Evolutionary conservation across 64 coral and sea anemone genomes (phyloP).

Genomic region (Astreopora myriophthalma): DNA sequence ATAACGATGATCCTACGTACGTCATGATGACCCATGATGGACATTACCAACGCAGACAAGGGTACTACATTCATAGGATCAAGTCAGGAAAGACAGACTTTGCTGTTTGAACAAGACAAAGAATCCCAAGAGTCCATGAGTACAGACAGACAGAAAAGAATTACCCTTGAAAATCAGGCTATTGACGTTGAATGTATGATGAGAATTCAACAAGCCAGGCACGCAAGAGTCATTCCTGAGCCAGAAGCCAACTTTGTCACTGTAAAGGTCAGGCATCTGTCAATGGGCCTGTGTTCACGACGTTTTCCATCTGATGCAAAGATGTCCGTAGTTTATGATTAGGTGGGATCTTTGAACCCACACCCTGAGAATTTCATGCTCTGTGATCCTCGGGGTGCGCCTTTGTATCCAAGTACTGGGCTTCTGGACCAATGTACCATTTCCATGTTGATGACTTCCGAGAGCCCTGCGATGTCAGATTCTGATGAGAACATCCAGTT

Average conservation of each 20-base stretch:
- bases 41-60: background rate
- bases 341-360: constrained; percentile 60
- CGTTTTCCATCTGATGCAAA: constrained; percentile 18
- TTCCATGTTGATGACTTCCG: constrained; percentile 34
- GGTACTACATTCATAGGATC: background rate
- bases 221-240: background rate
- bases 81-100: no score
- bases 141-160: constrained; percentile 13
- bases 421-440: constrained; percentile 42
- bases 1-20: background rate
- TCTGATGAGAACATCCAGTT: constrained; percentile 32
- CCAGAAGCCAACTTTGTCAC: constrained; percentile 28
- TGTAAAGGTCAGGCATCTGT: constrained; percentile 57
- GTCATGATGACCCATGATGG: background rate
- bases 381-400: constrained; percentile 39
- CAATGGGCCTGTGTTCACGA: constrained; percentile 33
- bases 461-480: constrained; percentile 22
- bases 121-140: background rate
- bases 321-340: constrained; percentile 67
- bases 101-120: no score
- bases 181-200: background rate
- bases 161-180: background rate
- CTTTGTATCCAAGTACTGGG: constrained; percentile 17
- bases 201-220: background rate
- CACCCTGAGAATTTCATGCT: constrained; percentile 36